These are phyloP conservation scores for Achroia grisella DNA, from an alignment of 1,140 invertebrate genomes.

Conservation along the genomic window DNA sequence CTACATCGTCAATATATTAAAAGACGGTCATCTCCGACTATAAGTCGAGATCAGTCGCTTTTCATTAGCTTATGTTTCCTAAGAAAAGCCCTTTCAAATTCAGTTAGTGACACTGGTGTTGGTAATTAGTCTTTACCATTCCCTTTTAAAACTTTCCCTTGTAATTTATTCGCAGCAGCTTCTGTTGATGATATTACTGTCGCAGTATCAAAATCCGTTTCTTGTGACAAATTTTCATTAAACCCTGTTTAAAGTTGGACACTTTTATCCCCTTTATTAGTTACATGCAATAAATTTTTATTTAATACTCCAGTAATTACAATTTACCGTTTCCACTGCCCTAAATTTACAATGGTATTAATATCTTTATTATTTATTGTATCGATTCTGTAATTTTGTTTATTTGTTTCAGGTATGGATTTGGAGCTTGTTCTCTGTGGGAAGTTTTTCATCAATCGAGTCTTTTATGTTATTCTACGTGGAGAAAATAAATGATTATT, in stretches of 20 bases:
- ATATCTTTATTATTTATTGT: too few relatives aligned
- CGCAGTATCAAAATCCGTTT: not conserved
- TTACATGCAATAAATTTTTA: slow-evolving; percentile 11
- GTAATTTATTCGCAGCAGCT: slow-evolving; percentile 15
- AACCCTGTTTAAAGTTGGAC: slow-evolving; percentile 5
- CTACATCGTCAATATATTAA: too few relatives aligned
- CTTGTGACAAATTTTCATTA: slow-evolving; percentile 8
- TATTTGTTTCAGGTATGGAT: not conserved
- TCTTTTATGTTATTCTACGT: too few relatives aligned
- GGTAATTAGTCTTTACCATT: slow-evolving; percentile 14
- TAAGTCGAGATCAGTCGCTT: not conserved
- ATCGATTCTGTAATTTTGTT: not conserved
- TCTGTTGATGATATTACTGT: slow-evolving; percentile 7
- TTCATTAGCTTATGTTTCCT: not conserved
- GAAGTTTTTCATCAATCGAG: too few relatives aligned
- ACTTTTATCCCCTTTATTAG: slow-evolving; percentile 15
- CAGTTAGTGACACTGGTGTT: slow-evolving; percentile 5
- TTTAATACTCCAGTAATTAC: slow-evolving; percentile 1
- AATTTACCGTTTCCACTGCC: too few relatives aligned
- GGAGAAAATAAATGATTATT: too few relatives aligned
- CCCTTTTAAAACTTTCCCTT: slow-evolving; percentile 12
- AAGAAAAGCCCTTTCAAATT: slow-evolving; percentile 4
- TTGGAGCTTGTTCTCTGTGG: slow-evolving; percentile 1
- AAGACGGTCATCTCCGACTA: not conserved
- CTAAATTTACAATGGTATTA: too few relatives aligned